These are phyloP conservation scores for Calephelis nemesis DNA, from an alignment of 1,140 invertebrate species.

Conservation along the genomic window DNA sequence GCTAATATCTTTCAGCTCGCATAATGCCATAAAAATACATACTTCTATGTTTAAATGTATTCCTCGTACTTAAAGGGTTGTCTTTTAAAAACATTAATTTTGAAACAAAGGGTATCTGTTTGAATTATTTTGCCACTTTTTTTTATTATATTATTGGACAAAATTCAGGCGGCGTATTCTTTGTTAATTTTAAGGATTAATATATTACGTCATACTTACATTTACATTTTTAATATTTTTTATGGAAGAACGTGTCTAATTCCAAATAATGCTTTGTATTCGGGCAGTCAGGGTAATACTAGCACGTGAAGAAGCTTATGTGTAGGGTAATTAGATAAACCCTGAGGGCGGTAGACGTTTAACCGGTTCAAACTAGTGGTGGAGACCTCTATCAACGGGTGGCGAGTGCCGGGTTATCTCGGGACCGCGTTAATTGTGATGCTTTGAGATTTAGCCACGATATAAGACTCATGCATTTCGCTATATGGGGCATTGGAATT, in stretches of 20 bases:
- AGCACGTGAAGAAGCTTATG: conserved; percentile 37
- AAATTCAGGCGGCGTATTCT: too few species aligned
- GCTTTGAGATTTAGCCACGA: conserved; percentile 66
- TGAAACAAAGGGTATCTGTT: too few species aligned
- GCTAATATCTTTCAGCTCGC: too few species aligned
- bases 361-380: conserved; percentile 72
- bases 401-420: conserved; percentile 74
- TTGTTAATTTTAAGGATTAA: too few species aligned
- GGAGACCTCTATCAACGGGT: conserved; percentile 68
- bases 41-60: too few species aligned
- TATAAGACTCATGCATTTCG: conserved; percentile 43
- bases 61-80: too few species aligned
- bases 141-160: too few species aligned
- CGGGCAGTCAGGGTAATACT: not conserved
- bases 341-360: conserved; percentile 65
- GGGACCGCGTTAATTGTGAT: conserved; percentile 76
- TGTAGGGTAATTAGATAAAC: conserved; percentile 74
- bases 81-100: too few species aligned
- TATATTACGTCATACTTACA: too few species aligned
- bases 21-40: too few species aligned
- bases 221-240: too few species aligned
- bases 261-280: not conserved
- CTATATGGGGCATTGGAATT: conserved; percentile 40
- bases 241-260: not conserved
- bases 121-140: too few species aligned